phyloP scores from a whole-genome alignment of 1,140 invertebrate species.

The Leguminivora glycinivorella region DNA sequence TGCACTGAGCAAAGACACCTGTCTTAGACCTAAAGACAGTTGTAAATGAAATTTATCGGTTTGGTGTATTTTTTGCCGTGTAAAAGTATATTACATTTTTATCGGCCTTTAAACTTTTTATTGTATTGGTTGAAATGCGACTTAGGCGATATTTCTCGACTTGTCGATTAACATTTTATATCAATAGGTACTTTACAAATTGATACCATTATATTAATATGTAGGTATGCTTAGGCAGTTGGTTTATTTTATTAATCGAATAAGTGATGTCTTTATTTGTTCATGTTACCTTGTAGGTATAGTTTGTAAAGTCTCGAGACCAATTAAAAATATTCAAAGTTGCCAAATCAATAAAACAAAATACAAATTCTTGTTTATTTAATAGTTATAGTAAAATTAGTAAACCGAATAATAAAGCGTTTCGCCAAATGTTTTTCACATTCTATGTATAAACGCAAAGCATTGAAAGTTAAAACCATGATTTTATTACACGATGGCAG shows the following conservation, averaged over 20 bases:
- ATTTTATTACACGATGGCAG: too few relatives aligned
- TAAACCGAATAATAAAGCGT: too few relatives aligned
- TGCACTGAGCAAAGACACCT: neutral
- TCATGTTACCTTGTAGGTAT: too few relatives aligned
- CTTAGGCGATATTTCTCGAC: neutral
- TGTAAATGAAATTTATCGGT: neutral
- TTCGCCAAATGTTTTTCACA: too few relatives aligned
- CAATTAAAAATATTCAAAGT: too few relatives aligned
- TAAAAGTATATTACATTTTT: neutral
- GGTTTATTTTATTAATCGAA: neutral
- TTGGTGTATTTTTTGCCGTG: neutral
- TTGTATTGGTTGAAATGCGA: neutral
- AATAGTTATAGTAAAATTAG: too few relatives aligned
- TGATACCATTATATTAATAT: neutral
- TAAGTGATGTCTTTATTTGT: too few relatives aligned
- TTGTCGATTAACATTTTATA: neutral
- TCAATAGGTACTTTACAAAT: neutral
- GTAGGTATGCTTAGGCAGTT: neutral
- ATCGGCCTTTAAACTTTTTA: neutral
- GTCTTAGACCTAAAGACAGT: conserved; percentile 3
- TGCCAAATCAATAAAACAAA: too few relatives aligned
- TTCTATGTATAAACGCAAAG: too few relatives aligned
- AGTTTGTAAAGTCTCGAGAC: too few relatives aligned
- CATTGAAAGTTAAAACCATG: too few relatives aligned
- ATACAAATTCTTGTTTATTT: too few relatives aligned